Conservation (phyloP, 1,140 invertebrate genomes). For the Meloidogyne exigua region DNA sequence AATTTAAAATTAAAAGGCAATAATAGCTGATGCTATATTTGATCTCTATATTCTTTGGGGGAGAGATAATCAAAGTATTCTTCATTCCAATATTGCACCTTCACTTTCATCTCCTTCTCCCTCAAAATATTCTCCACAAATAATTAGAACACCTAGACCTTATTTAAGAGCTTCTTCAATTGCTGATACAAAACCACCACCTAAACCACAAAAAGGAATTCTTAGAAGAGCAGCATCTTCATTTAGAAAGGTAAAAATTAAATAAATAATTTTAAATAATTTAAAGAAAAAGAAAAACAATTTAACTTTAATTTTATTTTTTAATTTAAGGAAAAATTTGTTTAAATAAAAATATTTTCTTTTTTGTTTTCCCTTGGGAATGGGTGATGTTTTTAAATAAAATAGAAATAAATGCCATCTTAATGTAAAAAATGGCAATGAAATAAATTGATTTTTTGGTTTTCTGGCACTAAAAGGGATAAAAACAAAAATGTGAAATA, state of each 20-base stretch:
- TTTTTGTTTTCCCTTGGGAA: too few species aligned
- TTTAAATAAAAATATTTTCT: too few species aligned
- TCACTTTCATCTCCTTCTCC: neutral
- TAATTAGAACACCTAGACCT: neutral
- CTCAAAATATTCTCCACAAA: neutral
- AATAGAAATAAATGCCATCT: neutral
- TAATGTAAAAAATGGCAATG: neutral
- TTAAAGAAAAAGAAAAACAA: too few species aligned
- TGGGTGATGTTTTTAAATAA: too few species aligned
- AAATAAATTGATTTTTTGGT: neutral
- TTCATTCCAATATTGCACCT: conserved; percentile 12
- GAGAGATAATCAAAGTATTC: neutral
- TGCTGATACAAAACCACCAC: neutral
- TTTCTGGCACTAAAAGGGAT: neutral
- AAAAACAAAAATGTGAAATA: neutral
- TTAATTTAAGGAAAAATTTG: too few species aligned
- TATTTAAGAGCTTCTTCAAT: neutral
- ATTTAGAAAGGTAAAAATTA: neutral
- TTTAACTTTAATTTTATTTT: too few species aligned
- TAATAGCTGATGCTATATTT: conserved; percentile 18
- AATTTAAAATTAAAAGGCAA: conserved; percentile 8
- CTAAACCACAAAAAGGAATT: neutral
- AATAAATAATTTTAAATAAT: too few species aligned
- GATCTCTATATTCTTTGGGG: conserved; percentile 17
- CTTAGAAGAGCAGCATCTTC: conserved; percentile 1